A percentile compares a stretch with the other conserved stretches of the same genome.
Evolutionary conservation across 30 jellyfish, hydroid and myxozoan species (phyloP).

Genomic region (Aurelia coerulea): DNA sequence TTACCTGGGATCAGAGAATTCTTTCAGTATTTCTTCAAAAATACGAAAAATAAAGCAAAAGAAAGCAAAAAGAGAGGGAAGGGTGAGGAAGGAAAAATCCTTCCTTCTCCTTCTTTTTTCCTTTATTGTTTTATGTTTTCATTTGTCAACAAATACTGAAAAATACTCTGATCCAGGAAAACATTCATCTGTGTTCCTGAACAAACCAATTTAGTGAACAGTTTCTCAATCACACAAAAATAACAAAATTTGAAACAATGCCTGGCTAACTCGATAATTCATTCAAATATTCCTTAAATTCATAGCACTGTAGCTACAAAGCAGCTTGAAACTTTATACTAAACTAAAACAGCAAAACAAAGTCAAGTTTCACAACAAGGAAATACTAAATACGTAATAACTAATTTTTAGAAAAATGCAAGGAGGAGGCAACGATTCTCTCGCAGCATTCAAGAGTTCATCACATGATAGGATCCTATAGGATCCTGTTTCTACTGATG

Average conservation of each 20-base stretch:
- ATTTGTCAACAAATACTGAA: too few relatives aligned
- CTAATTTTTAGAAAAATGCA: not conserved
- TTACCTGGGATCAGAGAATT: too few relatives aligned
- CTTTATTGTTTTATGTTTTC: too few relatives aligned
- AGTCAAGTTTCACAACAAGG: not conserved
- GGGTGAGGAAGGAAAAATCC: too few relatives aligned
- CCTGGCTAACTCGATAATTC: conserved; percentile 46
- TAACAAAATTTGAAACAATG: not conserved
- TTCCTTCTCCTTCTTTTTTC: too few relatives aligned
- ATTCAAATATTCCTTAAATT: conserved; percentile 53
- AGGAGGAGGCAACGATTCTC: not conserved
- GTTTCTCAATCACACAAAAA: not conserved
- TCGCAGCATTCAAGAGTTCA: not conserved
- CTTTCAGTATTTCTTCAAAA: too few relatives aligned
- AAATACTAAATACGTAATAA: not conserved
- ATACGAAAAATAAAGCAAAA: too few relatives aligned
- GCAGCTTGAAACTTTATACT: conserved; percentile 1
- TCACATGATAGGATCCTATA: not conserved
- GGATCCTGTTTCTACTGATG: not conserved
- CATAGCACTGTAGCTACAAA: conserved; percentile 40
- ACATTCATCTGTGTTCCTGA: too few relatives aligned
- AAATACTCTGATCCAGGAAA: too few relatives aligned
- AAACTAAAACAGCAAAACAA: conserved; percentile 29
- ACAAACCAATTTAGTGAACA: too few relatives aligned
- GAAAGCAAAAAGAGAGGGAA: too few relatives aligned